A percentile compares a stretch with the other conserved stretches of the same genome.
phyloP scores from a whole-genome alignment of 2,797 vertebrate species.

The Simalia tracyae region DNA sequence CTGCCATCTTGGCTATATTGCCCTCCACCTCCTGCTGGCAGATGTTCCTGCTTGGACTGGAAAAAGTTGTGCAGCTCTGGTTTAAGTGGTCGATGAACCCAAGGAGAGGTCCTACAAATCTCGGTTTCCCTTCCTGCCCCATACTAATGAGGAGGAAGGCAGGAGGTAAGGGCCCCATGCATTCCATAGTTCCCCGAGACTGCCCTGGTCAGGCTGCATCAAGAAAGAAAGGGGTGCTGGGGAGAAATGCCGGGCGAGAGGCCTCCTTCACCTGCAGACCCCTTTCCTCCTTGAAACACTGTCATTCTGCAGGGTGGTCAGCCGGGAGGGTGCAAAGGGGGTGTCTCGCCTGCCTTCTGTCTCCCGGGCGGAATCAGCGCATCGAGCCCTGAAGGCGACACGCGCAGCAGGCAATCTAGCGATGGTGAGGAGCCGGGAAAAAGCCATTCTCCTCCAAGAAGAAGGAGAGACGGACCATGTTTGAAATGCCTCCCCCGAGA shows the following conservation, averaged over 20 bases:
- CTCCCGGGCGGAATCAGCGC: neutral
- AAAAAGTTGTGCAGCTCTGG: neutral
- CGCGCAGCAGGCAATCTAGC: neutral
- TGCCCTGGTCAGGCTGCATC: neutral
- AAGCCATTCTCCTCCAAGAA: neutral
- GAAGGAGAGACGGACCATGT: neutral
- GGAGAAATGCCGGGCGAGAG: neutral
- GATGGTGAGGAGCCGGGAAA: accelerated
- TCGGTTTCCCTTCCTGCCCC: no score
- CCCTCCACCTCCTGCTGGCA: neutral
- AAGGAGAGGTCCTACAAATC: neutral
- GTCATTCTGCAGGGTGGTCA: neutral
- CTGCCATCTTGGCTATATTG: neutral
- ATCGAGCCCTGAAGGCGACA: neutral
- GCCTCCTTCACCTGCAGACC: neutral
- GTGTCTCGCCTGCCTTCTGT: neutral
- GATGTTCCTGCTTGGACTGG: neutral
- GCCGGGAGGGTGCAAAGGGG: neutral
- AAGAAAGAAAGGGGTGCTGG: neutral
- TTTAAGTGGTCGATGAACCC: neutral
- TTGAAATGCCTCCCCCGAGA: no score
- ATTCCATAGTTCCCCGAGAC: no score
- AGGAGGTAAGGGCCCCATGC: neutral
- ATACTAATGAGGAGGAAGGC: neutral
- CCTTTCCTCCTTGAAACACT: neutral